Conservation (phyloP, 1,140 invertebrate species). For the Brachionus rubens region DNA sequence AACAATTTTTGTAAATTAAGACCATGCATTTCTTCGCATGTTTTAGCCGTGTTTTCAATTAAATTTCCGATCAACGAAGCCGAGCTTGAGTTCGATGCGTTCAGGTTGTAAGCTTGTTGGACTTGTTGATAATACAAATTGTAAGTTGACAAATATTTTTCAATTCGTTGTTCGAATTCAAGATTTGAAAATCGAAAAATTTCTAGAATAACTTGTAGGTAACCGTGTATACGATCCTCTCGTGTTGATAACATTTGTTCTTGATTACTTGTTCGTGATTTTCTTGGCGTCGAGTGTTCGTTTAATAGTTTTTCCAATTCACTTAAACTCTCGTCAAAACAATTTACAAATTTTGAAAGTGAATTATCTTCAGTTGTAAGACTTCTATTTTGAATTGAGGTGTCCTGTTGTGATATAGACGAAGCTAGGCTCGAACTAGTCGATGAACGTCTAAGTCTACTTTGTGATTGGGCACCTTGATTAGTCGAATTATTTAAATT, state of each 20-base stretch:
- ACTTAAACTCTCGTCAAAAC: neutral
- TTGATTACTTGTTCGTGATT: neutral
- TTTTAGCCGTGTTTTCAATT: slow-evolving; percentile 31
- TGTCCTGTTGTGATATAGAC: neutral
- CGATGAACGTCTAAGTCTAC: neutral
- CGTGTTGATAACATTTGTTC: neutral
- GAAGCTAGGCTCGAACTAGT: neutral
- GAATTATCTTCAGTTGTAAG: neutral
- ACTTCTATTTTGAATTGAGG: neutral
- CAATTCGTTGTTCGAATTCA: slow-evolving; percentile 12
- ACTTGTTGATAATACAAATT: slow-evolving; percentile 24
- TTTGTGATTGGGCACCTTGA: neutral
- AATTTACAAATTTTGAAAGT: neutral
- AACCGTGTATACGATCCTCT: slow-evolving; percentile 10
- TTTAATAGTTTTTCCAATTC: slow-evolving; percentile 2
- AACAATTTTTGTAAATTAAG: slow-evolving; percentile 28
- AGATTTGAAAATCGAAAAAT: slow-evolving; percentile 13
- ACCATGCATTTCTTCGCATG: slow-evolving; percentile 28
- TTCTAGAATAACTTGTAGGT: slow-evolving; percentile 20
- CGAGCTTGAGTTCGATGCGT: neutral
- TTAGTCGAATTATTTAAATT: neutral
- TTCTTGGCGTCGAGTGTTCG: neutral
- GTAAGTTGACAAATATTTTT: slow-evolving; percentile 37
- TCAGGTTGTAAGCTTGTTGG: neutral
- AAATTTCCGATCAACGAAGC: neutral